phyloP scores from a whole-genome alignment of 2,113 vertebrate species.

The Heteronetta atricapilla region DNA sequence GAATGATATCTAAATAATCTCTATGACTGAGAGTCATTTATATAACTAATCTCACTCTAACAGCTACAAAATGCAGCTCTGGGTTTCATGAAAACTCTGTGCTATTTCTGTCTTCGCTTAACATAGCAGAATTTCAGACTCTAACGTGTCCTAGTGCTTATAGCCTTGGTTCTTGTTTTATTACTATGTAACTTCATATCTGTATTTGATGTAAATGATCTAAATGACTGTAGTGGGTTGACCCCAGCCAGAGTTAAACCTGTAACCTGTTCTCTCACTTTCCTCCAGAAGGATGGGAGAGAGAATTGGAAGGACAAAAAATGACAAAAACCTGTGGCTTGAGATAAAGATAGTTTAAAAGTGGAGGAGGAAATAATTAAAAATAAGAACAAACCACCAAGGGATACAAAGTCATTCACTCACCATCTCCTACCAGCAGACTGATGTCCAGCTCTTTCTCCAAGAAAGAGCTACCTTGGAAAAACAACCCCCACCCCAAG shows the following conservation, averaged over 20 bases:
- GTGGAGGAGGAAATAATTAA: background rate
- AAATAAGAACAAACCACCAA: background rate
- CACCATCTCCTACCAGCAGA: background rate
- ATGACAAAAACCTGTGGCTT: background rate
- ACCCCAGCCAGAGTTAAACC: background rate
- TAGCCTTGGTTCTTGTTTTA: background rate
- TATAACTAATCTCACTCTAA: background rate
- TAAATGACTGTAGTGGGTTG: background rate
- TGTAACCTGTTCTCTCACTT: background rate
- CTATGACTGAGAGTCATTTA: constrained; percentile 1
- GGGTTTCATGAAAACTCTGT: background rate
- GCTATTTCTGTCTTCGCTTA: background rate
- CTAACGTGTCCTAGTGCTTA: background rate
- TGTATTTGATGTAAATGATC: background rate
- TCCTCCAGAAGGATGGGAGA: background rate
- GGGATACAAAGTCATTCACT: background rate
- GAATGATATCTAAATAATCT: constrained; percentile 45
- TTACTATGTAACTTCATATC: background rate
- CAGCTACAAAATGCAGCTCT: constrained; percentile 24
- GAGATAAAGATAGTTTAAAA: background rate
- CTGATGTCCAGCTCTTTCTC: background rate
- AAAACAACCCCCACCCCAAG: background rate
- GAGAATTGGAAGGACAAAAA: background rate
- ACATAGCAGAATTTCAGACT: background rate
- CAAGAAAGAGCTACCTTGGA: background rate